Percentiles rank a stretch among this genome's conserved stretches.
Conservation (phyloP, 2,113 vertebrate species). For the Machaerirhynchus nigripectus region DNA sequence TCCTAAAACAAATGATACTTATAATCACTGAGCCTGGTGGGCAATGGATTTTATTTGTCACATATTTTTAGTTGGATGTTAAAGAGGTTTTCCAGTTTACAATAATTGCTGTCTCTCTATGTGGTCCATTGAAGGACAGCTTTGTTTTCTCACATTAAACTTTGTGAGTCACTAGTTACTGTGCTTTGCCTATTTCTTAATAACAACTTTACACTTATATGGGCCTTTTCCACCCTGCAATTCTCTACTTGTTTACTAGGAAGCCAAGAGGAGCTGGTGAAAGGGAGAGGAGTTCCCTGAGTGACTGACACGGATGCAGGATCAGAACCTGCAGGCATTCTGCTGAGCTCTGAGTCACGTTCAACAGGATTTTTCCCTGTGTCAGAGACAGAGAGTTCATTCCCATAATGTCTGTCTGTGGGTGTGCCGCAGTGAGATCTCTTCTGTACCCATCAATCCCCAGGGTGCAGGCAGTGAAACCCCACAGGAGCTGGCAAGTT, state of each 20-base stretch:
- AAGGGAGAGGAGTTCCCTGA: not conserved
- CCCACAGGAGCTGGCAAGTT: not conserved
- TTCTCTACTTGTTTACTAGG: not conserved
- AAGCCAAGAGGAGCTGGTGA: not conserved
- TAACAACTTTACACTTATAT: not conserved
- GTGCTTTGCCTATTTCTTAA: conserved; percentile 27
- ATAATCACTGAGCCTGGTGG: not conserved
- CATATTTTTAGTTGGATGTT: not conserved
- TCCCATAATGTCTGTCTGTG: not conserved
- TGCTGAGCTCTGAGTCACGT: not conserved
- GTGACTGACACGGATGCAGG: not conserved
- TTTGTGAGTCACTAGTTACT: not conserved
- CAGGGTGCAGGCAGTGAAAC: not conserved
- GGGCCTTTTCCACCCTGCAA: not conserved
- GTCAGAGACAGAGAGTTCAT: not conserved
- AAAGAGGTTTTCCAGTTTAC: not conserved
- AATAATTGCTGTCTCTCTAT: not conserved
- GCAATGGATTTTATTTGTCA: conserved; percentile 10
- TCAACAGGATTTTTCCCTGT: not conserved
- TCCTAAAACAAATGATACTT: not conserved
- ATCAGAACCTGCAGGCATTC: not conserved
- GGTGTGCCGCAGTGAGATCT: not conserved
- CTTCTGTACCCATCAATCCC: not conserved
- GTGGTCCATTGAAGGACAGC: conserved; percentile 29
- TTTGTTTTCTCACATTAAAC: conserved; percentile 34